A percentile compares a stretch with the other conserved stretches of the same genome.
Evolutionary conservation across 2,113 vertebrate species (phyloP).

Genomic region (Notothenia rossii): DNA sequence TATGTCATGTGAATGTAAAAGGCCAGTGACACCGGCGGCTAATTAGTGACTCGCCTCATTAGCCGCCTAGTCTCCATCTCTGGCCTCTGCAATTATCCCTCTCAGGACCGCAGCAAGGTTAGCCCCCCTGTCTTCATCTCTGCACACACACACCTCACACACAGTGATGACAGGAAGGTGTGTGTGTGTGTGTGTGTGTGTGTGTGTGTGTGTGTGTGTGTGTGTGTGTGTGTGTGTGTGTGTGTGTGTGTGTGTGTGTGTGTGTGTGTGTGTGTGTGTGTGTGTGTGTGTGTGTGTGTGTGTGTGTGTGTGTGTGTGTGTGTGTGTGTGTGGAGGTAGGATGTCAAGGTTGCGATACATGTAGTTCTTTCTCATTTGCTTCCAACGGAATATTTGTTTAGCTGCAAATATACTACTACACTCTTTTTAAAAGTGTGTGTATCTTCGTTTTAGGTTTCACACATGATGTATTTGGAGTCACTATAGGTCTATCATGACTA

Average conservation of each 20-base stretch:
- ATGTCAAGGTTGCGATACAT: slow-evolving; percentile 2
- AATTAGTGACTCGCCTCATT: slow-evolving; percentile 79
- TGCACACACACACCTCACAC: background rate
- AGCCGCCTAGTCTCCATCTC: slow-evolving; percentile 62
- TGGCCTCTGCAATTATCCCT: slow-evolving; percentile 68
- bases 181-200: no score
- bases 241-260: no score
- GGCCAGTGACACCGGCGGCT: slow-evolving; percentile 68
- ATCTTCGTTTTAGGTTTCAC: background rate
- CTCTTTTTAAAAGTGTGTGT: no score
- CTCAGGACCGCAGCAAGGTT: slow-evolving; percentile 66
- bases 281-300: no score
- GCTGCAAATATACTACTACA: background rate
- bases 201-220: no score
- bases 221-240: no score
- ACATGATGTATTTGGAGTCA: background rate
- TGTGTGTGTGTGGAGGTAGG: background rate
- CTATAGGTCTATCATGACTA: background rate
- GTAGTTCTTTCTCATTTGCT: background rate
- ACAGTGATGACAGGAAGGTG: background rate
- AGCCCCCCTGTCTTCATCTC: slow-evolving; percentile 31
- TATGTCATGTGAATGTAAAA: slow-evolving; percentile 45
- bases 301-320: no score
- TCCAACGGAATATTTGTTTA: background rate
- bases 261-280: no score